Base-by-base conservation (phyloP, 2,888 invertebrate genomes). In the Cantharis nigra region DNA sequence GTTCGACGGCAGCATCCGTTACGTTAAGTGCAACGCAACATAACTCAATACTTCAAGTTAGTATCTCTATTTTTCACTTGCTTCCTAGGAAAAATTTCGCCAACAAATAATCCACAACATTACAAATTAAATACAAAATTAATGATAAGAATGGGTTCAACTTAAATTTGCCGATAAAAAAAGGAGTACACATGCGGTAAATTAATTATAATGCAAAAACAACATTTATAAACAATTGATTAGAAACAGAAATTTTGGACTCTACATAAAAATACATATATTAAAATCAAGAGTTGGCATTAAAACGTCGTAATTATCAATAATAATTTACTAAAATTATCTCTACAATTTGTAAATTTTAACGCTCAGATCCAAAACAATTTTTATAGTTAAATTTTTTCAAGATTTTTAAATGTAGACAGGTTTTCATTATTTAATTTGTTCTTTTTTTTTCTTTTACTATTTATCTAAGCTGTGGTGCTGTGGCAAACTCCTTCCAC, bases 11-110 rank as follows among this genome's bases (percentile, higher is more conserved):
- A 30, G 92, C 94, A 0, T 93, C 94, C 2, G 90, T 95, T 13
- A 91, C 95, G 0, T 88, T 91, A 79, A 91, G 91, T 77, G 91
- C 90, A 79, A 91, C 89, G 13, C 90, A 93, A 82, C 95, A 96
- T 87, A 93, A 93, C 86, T 92, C 94, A 83, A 90, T 96, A 82
- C 91, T 96, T 83, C 92, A 93, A 89, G 96, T 96, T 85, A 89
- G 92, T 90, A 63, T 9, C 28, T 28, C 23, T 5, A 28, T 28
- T 9, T 28, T 23, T 5, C 5, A 23, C 23, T 23, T 23, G 20
- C 0, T 20, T 20, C 20, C 3, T 23, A 23, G 20, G 20, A 20
- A 20, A 20, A 20, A 20, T 20, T 30, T 30, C 3, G 28, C 3
- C 3, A 30, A 11, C 28, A 11, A 30, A 30, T 26, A 26, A 26